Evolutionary conservation across 2,888 invertebrate genomes (phyloP), one percentile per base, ranked within the genome.

Genomic region (Noctua janthina): DNA sequence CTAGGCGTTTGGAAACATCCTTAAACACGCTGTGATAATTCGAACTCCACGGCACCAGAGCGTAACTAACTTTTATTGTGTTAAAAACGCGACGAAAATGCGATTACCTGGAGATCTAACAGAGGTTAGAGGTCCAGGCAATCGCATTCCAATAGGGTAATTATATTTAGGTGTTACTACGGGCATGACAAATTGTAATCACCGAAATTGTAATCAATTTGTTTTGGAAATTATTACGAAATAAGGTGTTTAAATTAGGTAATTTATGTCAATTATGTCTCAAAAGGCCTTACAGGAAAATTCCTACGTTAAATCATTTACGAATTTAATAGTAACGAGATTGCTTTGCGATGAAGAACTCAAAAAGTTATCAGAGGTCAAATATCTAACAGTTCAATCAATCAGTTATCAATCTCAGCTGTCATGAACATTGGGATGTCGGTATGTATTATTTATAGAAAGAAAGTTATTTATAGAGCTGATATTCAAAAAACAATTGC

Each of bases 371-470:
- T 64, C 39, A 11, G 39, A 56, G 54, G 62, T 64, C 51, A 56
- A 10, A 17, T 15, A 8, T 17, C 39, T 17, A 69, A 56, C 46
- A 69, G 49, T 17, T 43, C 17, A 62, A 76, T 75, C 59, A 62
- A 68, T 69, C 69, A 76, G 39, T n/a, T 56, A 64, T 56, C 29
- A 82, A 76, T 70, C 76, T 66, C n/a, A 15, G 83, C 49, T 70
- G 49, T 64, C 69, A 76, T 56, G 39, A 43, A 23, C 54, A 70
- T 11, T 23, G 10, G 35, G 17, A 13, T 39, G 46, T 64, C 11
- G 23, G 46, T 4, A 35, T 35, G 1, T 20, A 66, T 66, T 72
- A 72, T 74, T 59, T 46, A 17, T 15, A 74, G 54, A 39, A n/a
- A 54, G 1, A 17, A 1, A 20, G 10, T n/a, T 20, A 79, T 51